Evolutionary conservation across 2,797 vertebrate species (phyloP), one percentile per base, ranked within the genome.

Genomic region (Tokudaia muenninki): DNA sequence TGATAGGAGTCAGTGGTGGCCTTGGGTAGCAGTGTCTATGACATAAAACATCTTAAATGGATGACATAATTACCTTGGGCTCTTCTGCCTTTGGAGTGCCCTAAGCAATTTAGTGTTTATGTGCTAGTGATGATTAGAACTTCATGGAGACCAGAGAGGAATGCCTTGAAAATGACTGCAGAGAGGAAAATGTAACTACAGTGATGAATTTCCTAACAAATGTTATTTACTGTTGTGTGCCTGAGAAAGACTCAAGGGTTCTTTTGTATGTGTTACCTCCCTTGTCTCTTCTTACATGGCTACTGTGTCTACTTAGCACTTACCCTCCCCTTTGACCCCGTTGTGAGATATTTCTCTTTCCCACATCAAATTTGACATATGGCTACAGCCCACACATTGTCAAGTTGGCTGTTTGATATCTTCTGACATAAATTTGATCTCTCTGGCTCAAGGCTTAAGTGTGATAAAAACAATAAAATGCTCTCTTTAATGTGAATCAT

Each of bases 71-170:
- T 97, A 94, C 87, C 87, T 86, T 96, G 96, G 91, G 95, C 96
- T 98, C 84, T 81, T 80, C 74, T 92, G 83, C 72, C 52, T 86
- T 94, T 65, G 47, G 13, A 93, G 95, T 96, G 95, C 97, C 97
- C 96, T 96, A 98, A 98, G 87, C 87, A 87, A 96, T 90, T 97
- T 95, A 96, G 86, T 97, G 98, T 94, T 96, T 83, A 78, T 93
- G 88, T 94, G 55, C 47, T 21, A 50, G 34, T 70, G 63, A 87
- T 78, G 59, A 87, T 94, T 93, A 91, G 78, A 14, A 63, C 75
- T 96, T 94, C 75, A 79, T 79, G 55, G 82, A 95, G 72, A 90
- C 57, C 34, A 86, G 80, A 77, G 17, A 89, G 67, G 47, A 93
- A 92, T 44, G 11, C 81, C 83, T 91, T 37, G 31, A 97, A 92